Evolutionary conservation across 2,797 vertebrate species (phyloP), one percentile per base, ranked within the genome.

Genomic region (Hippocampus kuda): DNA sequence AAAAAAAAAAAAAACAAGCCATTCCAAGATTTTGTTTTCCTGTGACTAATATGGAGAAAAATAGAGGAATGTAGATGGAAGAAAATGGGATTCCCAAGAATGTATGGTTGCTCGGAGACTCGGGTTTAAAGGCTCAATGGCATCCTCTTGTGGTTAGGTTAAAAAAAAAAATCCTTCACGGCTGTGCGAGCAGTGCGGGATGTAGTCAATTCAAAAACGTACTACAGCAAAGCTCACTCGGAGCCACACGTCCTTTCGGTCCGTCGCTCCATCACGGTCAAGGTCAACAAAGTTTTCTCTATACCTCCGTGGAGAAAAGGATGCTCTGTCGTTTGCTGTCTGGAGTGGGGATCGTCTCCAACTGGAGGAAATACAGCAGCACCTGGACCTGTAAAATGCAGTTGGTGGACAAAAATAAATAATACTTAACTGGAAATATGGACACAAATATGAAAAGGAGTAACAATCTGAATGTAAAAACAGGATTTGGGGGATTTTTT

Each of bases 291-390:
- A 67, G 76, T 67, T 67, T 62, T 60, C 68, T 84, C 88, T 93
- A 99, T 81, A 99, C 97, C 85, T 99, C 96, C 0, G 96, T 98
- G 84, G 97, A 99, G 84, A 99, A 99, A 38, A 98, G 93, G 84
- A 98, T 94, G 81, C 96, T 99, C 86, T 98, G 97, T 70, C 97
- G 91, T 87, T 98, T 99, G 87, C 96, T 97, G 89, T 98, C 96
- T 0, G 95, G 96, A 2, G 96, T 95, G 0, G 96, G 96, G 71
- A 99, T 96, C 48, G 95, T 95, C 88, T 99, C 97, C 77, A 99
- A 87, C 84, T 98, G 96, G 71, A 99, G 93, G 83, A 98, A 99
- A 85, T 98, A 99, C 73, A 98, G 90, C 83, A 99, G 87, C 83
- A 99, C 97, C 79, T 99, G 97, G 79, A 99, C 97, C 97, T 99